Base-by-base conservation (phyloP, 2,888 invertebrate species). In the Stenoptilia bipunctidactyla region DNA sequence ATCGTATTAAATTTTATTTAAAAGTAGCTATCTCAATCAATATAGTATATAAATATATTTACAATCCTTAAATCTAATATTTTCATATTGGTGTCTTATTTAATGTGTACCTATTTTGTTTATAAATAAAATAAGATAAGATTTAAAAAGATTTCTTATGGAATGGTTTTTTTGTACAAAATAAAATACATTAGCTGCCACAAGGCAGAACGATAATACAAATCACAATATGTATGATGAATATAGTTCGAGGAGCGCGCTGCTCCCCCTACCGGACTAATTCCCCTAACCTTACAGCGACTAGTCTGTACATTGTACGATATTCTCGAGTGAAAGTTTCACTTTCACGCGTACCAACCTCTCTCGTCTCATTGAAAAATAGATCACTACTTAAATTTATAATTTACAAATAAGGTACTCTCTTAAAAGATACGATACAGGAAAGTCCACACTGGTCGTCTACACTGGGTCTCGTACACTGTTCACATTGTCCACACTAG, bases 161-260 rank as follows among this genome's bases (percentile, higher is more conserved):
- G 82, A 83, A 83, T 83, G 82, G 75, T 77, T 80, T 75, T n/a
- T n/a, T 82, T 80, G 80, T 80, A 82, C 80, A 83, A 79, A 77
- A 76, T 66, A 67, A 75, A 79, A 73, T 68, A 73, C 66, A 67
- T 70, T 68, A 61, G 66, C 74, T 66, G 72, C 75, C 67, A 56
- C 61, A 62, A 56, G 75, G 76, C 68, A 67, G 67, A 66, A 63
- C 60, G n/a, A 57, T 58, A 65, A 63, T 69, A 73, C 63, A 61
- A 72, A 80, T 79, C 75, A 79, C 77, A 74, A 62, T 58, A 53
- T 61, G 62, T 56, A 67, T 60, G 66, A 66, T 56, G 64, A 58
- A 58, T 53, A 55, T 58, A 55, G 53, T 56, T 53, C 54, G 48
- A 50, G 47, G 51, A 55, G 55, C 54, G 50, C 52, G 51, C 48